These are phyloP conservation scores for Pseudomyrmex pallidus DNA, from an alignment of 1,140 invertebrate genomes.

Conservation along the genomic window DNA sequence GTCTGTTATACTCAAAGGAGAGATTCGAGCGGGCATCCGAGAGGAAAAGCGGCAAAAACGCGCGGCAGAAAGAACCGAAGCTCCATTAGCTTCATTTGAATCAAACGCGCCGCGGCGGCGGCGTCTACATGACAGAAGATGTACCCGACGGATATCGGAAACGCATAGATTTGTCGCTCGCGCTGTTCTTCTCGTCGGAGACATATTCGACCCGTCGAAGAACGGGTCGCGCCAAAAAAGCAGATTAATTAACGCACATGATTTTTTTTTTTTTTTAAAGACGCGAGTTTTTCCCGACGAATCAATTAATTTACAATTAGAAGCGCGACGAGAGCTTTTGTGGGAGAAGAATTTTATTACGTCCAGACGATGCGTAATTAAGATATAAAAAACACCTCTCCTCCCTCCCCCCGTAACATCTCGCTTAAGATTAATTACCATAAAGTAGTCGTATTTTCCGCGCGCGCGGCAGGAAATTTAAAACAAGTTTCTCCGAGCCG, in stretches of 20 bases:
- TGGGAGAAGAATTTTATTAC: constrained; percentile 7
- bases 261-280: neutral
- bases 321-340: neutral
- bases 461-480: constrained; percentile 50
- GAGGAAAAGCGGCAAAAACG: constrained; percentile 23
- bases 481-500: constrained; percentile 27
- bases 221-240: no score
- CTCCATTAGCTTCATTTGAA: constrained; percentile 50
- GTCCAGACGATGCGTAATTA: constrained; percentile 51
- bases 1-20: constrained; percentile 34
- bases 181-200: no score
- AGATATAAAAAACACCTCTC: constrained; percentile 43
- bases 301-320: constrained; percentile 35
- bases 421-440: constrained; percentile 46
- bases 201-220: neutral
- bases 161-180: neutral
- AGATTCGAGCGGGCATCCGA: constrained; percentile 19
- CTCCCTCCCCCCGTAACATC: neutral
- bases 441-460: constrained; percentile 49
- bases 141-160: neutral
- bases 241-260: neutral
- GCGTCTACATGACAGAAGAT: constrained; percentile 9
- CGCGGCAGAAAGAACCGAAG: constrained; percentile 19
- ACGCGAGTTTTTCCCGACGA: no score
- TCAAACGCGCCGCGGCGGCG: constrained; percentile 28